Base-by-base conservation (phyloP, 2,888 invertebrate genomes). In the Helobdella robusta region DNA sequence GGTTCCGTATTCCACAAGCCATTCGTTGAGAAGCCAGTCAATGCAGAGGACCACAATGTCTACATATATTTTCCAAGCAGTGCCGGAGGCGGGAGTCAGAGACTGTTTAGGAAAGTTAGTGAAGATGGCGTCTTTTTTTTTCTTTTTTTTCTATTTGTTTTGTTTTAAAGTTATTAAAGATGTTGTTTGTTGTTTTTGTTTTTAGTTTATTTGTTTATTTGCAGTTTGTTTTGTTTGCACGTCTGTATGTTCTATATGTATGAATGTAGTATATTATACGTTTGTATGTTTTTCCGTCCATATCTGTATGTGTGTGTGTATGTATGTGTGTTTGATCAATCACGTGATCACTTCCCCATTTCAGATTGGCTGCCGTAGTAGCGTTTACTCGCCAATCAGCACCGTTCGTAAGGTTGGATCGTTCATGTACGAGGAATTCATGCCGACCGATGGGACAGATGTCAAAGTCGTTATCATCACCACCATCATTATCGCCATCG, bases 351-450 rank as follows among this genome's bases (percentile, higher is more conserved):
- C 15, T 25, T 11, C 5, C 32, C 56, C 6, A 11, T 11, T 40
- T 56, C 80, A 92, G 91, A 94, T 98, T 79, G 97, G 95, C 71
- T 94, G 94, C 78, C 86, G 97, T 66, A 95, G 95, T 82, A 97
- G 95, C 81, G 94, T 97, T 67, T 99, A 99, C 80, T 95, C 94
- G 0, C 92, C 93, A 81, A 75, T 75, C 32, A 93, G 92, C 54
- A 85, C 92, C 74, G 92, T 99, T 6, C 84, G 98, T 65, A 94
- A 92, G 82, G 91, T 91, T 59, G 98, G 98, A 54, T 95, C 94
- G 15, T 99, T 91, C 81, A 95, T 99, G 77, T 99, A 99, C 80
- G 98, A 99, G 84, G 97, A 99, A 81, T 99, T 99, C 81, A 98
- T 99, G 94, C 97, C 97, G 5, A 98, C 98, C 44, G 98, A 98